These are phyloP conservation scores for Chrysodeixis includens DNA, from an alignment of 2,888 invertebrate species.

Conservation along the genomic window DNA sequence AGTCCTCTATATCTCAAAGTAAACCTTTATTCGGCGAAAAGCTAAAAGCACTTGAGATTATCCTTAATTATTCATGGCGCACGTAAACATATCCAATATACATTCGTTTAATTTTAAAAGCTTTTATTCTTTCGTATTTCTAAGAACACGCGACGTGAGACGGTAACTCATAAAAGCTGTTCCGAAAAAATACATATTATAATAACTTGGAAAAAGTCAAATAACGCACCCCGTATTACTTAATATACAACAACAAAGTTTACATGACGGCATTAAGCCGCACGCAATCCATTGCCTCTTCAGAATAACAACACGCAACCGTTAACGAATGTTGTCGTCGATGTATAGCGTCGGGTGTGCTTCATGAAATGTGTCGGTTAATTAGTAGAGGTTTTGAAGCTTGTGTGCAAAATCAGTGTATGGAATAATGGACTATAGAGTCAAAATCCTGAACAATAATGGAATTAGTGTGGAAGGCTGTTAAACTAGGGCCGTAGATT, in stretches of 20 bases:
- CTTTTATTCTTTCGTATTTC: conserved; percentile 11
- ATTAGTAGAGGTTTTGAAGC: conserved; percentile 31
- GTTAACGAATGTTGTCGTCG: conserved; percentile 22
- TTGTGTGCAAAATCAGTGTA: conserved; percentile 36
- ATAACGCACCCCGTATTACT: conserved; percentile 5
- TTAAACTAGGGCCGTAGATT: conserved; percentile 32
- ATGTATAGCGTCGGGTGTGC: conserved; percentile 18
- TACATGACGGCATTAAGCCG: conserved; percentile 12
- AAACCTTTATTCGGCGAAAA: not conserved
- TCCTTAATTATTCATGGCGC: conserved; percentile 9
- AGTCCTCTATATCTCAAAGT: not conserved
- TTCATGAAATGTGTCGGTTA: conserved; percentile 26
- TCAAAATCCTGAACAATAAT: conserved; percentile 44
- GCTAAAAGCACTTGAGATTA: conserved; percentile 5
- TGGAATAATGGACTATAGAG: conserved; percentile 18
- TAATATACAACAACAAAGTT: conserved; percentile 7
- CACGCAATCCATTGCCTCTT: conserved; percentile 28
- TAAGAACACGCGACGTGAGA: conserved; percentile 8
- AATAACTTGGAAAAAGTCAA: conserved; percentile 20
- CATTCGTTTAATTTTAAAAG: conserved; percentile 9
- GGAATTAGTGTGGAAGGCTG: conserved; percentile 23
- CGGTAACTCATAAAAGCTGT: conserved; percentile 35
- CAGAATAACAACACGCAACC: conserved; percentile 14
- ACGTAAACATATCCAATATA: conserved; percentile 13
- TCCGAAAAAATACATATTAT: conserved; percentile 25